Conservation (phyloP, 2,888 invertebrate genomes). For the Drosophila maculinotata region DNA sequence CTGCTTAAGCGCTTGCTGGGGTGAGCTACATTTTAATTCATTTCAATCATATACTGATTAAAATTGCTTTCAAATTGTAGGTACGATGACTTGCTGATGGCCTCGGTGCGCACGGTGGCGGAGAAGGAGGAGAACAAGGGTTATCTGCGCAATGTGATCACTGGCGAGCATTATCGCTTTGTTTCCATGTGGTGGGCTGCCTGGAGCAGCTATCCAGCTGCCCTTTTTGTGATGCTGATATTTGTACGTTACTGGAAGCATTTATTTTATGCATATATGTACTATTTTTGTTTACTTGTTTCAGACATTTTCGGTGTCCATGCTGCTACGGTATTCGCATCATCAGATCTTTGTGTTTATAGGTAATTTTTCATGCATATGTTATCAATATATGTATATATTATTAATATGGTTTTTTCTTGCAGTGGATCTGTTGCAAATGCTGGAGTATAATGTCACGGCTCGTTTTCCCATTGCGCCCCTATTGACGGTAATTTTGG, state of each 20-base stretch:
- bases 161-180: conserved; percentile 99
- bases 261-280: conserved; percentile 68
- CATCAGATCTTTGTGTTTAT: conserved; percentile 99
- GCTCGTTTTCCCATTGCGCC: conserved; percentile 98
- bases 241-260: conserved; percentile 92
- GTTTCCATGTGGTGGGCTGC: conserved; percentile 99
- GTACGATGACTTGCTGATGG: conserved; percentile 98
- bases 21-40: conserved; percentile 30
- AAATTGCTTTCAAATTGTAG: conserved; percentile 46
- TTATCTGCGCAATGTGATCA: conserved; percentile 97
- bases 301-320: conserved; percentile 99
- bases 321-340: conserved; percentile 98
- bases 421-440: conserved; percentile 97
- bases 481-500: conserved; percentile 97
- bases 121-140: conserved; percentile 99
- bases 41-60: background rate
- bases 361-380: conserved; percentile 86
- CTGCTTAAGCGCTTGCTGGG: conserved; percentile 97
- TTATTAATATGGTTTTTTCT: conserved; percentile 19
- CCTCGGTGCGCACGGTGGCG: conserved; percentile 97
- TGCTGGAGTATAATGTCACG: conserved; percentile 98
- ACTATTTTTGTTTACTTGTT: conserved; percentile 95
- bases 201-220: conserved; percentile 96
- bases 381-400: background rate
- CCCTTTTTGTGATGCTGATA: conserved; percentile 98